Conservation (phyloP, 2,797 vertebrate species). For the Eidolon dupreanum region DNA sequence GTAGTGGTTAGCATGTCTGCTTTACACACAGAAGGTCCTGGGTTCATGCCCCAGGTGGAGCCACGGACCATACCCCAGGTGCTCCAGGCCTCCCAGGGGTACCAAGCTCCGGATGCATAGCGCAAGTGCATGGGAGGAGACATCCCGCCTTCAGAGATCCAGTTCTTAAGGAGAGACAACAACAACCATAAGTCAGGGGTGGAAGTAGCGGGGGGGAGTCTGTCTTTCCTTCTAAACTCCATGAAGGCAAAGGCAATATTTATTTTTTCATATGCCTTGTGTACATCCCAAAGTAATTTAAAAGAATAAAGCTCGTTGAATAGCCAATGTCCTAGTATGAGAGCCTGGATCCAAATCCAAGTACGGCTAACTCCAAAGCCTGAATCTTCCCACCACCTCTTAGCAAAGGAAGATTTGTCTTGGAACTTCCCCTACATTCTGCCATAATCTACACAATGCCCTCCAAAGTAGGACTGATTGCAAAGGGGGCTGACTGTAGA, state of each 20-base stretch:
- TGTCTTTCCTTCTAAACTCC: conserved; percentile 28
- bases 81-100: too few species aligned
- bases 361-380: not conserved
- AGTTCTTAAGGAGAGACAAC: too few species aligned
- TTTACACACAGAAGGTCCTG: too few species aligned
- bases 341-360: not conserved
- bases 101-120: too few species aligned
- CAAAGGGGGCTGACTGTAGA: not conserved
- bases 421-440: not conserved
- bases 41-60: too few species aligned
- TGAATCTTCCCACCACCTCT: not conserved
- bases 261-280: not conserved
- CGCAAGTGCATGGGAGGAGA: too few species aligned
- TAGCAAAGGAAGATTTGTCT: not conserved
- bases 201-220: not conserved
- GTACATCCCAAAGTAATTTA: not conserved
- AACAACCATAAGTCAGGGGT: too few species aligned
- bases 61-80: too few species aligned
- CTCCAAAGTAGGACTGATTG: not conserved
- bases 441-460: not conserved
- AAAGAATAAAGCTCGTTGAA: not conserved
- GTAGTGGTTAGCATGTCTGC: too few species aligned
- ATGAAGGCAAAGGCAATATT: not conserved
- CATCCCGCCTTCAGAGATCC: too few species aligned
- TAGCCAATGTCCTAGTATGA: not conserved